These are phyloP conservation scores for Gymnobelideus leadbeateri DNA, from an alignment of 2,113 vertebrate genomes.

Conservation along the genomic window DNA sequence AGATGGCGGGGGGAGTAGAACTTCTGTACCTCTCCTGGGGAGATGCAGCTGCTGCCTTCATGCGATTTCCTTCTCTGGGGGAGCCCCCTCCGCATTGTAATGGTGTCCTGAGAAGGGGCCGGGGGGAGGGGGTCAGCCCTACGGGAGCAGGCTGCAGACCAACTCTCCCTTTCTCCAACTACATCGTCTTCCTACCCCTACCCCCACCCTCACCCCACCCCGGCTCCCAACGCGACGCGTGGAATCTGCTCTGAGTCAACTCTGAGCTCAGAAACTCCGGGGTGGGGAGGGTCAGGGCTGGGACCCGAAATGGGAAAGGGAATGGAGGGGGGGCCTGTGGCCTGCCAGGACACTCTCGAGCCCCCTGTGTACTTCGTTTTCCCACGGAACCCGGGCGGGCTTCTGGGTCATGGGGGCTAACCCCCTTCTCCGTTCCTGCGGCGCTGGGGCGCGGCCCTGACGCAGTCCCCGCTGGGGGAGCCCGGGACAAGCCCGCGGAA, in stretches of 20 bases:
- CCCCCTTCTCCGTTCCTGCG: not conserved
- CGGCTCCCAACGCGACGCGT: not conserved
- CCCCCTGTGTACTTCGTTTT: not conserved
- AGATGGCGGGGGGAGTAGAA: not conserved
- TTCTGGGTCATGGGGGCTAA: not conserved
- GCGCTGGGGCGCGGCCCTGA: not conserved
- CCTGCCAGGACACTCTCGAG: not conserved
- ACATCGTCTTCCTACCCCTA: too few relatives aligned
- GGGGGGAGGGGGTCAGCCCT: not conserved
- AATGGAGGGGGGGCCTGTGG: not conserved
- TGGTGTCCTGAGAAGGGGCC: not conserved
- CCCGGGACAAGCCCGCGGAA: not conserved
- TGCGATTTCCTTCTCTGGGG: not conserved
- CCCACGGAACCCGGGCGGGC: not conserved
- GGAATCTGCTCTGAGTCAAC: slow-evolving; percentile 20
- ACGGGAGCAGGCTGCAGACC: too few relatives aligned
- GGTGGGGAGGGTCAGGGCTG: not conserved
- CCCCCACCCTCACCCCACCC: not conserved
- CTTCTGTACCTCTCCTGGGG: not conserved
- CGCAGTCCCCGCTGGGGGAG: not conserved
- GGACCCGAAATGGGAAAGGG: not conserved
- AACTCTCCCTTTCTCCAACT: too few relatives aligned
- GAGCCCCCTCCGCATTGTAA: not conserved
- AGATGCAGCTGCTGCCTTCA: not conserved
- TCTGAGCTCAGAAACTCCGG: not conserved